Base-by-base conservation (phyloP, 2,797 vertebrate species). In the Acanthopagrus latus region DNA sequence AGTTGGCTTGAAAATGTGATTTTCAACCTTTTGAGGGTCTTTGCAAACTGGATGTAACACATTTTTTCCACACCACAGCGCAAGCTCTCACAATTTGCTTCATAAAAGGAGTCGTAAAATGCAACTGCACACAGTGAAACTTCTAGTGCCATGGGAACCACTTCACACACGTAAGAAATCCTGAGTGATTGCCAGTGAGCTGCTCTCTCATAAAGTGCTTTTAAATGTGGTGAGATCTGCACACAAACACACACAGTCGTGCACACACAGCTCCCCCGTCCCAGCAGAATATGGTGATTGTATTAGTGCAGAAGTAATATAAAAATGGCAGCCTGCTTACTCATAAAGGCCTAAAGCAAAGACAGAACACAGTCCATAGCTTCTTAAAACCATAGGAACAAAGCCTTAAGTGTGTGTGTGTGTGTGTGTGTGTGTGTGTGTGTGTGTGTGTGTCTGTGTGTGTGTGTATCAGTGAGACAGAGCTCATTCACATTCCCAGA, bases 401-500 rank as follows among this genome's bases (percentile, higher is more conserved):
- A 87, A 84, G 81, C 76, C 33, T 33, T 47, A 51, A 60, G 85
- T 82, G 60, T 82, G 74, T 69, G 74, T 71, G 59, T 73, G 72
- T 38, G 54, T 51, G 54, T 71, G 69, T 69, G 69, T 64, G 64
- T 64, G 70, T 33, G 69, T 64, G 64, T 64, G 70, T 33, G 54
- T 71, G 69, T 69, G 85, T 82, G 60, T 82, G 74, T 69, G 74
- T 71, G 59, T 73, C 72, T 38, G 54, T 51, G 54, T 71, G 69
- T 69, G 69, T 64, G 64, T 64, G 70, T 33, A 62, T 44, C 65
- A 12, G 63, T 20, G 72, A 63, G 76, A 74, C 69, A 52, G 68
- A 13, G 76, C 88, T 89, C 89, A 74, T 88, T 88, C 85, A 87
- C 89, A 94, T 93, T 94, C 88, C 88, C 92, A 93, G 91, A 92